Conservation (phyloP, 2,797 vertebrate species). For the Brotogeris chrysoptera region DNA sequence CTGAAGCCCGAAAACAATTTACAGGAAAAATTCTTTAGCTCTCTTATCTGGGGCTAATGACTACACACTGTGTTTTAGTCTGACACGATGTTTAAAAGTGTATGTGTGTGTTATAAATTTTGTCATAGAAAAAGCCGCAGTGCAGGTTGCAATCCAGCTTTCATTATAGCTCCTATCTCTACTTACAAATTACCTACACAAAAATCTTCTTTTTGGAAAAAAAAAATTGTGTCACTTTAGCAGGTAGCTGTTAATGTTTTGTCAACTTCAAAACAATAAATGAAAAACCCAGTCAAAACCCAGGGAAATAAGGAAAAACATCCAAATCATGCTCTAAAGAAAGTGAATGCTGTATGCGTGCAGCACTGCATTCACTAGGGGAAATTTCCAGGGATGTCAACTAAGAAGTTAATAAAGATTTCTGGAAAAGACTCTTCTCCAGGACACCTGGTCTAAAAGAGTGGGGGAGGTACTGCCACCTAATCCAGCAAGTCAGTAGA, state of each 20-base stretch:
- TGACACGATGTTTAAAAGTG: neutral
- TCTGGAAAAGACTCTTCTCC: neutral
- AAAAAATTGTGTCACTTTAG: neutral
- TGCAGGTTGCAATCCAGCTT: neutral
- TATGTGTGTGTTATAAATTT: neutral
- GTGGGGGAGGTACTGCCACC: neutral
- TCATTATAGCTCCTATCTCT: neutral
- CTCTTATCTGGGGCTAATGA: neutral
- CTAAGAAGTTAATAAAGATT: neutral
- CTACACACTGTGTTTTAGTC: neutral
- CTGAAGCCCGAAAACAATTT: slow-evolving; percentile 36
- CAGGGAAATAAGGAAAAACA: neutral
- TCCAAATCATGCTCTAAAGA: neutral
- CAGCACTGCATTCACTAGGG: neutral
- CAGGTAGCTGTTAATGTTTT: neutral
- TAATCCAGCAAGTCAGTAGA: neutral
- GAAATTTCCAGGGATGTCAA: neutral
- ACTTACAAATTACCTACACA: neutral
- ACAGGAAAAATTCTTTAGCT: slow-evolving; percentile 42
- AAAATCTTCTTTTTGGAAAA: neutral
- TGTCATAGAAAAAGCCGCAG: neutral
- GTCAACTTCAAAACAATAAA: neutral
- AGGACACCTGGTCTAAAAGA: neutral
- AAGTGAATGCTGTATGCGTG: neutral
- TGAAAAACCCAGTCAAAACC: neutral